These are phyloP conservation scores for Ceyx cyanopectus DNA, from an alignment of 2,113 vertebrate species.

Conservation along the genomic window DNA sequence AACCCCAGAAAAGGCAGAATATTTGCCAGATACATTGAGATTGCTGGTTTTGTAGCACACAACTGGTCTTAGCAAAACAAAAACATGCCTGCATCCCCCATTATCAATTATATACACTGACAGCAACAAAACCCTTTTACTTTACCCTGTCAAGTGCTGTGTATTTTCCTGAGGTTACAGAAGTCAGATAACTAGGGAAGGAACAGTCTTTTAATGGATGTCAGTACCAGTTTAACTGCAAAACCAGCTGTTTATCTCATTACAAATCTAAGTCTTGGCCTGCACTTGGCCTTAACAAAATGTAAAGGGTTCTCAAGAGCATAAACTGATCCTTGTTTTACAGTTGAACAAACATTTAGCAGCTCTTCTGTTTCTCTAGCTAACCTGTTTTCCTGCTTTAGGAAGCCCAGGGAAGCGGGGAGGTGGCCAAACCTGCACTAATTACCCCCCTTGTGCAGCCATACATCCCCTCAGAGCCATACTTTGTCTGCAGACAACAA, in stretches of 20 bases:
- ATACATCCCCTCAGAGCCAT: background rate
- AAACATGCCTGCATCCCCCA: background rate
- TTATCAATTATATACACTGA: background rate
- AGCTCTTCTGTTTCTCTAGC: background rate
- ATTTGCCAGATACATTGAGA: background rate
- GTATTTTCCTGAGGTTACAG: background rate
- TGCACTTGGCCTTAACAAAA: slow-evolving; percentile 55
- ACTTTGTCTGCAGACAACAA: background rate
- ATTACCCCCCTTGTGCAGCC: background rate
- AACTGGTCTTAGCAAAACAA: background rate
- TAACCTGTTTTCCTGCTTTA: slow-evolving; percentile 11
- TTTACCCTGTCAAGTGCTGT: background rate
- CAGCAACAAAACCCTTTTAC: background rate
- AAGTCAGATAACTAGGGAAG: background rate
- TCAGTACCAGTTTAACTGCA: slow-evolving; percentile 17
- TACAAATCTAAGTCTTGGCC: slow-evolving; percentile 41
- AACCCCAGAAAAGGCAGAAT: background rate
- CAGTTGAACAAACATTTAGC: slow-evolving; percentile 49
- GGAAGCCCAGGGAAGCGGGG: no score
- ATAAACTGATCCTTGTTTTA: slow-evolving; percentile 50
- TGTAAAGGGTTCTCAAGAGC: slow-evolving; percentile 43
- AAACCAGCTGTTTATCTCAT: slow-evolving; percentile 46
- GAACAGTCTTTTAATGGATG: background rate
- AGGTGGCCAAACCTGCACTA: background rate
- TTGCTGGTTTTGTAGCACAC: background rate